phyloP scores from a whole-genome alignment of 2,113 vertebrate genomes.

The Oryzias woworae region DNA sequence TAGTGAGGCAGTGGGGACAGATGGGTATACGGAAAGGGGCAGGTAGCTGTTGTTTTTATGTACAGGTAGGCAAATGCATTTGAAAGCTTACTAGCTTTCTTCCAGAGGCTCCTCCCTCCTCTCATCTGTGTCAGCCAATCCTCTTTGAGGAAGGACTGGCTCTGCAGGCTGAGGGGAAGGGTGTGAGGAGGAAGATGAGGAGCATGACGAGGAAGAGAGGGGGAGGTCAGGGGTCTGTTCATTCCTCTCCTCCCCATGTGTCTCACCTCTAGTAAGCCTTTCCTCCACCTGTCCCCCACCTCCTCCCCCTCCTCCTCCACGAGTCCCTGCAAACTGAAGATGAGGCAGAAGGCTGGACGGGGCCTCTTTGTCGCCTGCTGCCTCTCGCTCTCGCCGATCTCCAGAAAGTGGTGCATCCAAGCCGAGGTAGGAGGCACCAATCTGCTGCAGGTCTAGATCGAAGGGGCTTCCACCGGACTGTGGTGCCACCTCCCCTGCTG shows the following conservation, averaged over 20 bases:
- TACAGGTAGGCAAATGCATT: constrained; percentile 61
- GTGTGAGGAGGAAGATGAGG: constrained; percentile 52
- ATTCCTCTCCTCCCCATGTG: constrained; percentile 41
- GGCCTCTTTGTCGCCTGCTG: constrained; percentile 26
- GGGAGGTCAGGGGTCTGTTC: constrained; percentile 48
- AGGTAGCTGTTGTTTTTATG: constrained; percentile 64
- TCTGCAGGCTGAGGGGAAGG: constrained; percentile 59
- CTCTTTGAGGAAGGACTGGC: constrained; percentile 50
- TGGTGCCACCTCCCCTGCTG: constrained; percentile 3
- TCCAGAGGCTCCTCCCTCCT: constrained; percentile 55
- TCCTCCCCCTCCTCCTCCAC: constrained; percentile 23
- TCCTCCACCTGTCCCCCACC: constrained; percentile 32
- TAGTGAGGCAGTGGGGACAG: constrained; percentile 10
- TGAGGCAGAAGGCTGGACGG: constrained; percentile 44
- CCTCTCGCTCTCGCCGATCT: constrained; percentile 42
- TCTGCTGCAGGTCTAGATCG: constrained; percentile 53
- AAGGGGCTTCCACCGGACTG: constrained; percentile 39
- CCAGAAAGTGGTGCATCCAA: constrained; percentile 35
- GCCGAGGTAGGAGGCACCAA: constrained; percentile 57
- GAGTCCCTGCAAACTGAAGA: constrained; percentile 54
- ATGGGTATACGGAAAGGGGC: constrained; percentile 21
- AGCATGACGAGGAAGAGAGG: constrained; percentile 43
- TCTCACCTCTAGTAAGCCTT: constrained; percentile 27
- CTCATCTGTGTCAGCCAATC: constrained; percentile 49
- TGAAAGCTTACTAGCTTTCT: constrained; percentile 68